Evolutionary conservation across 2,888 invertebrate species (phyloP), one percentile per base, ranked within the genome.

Genomic region (Hoplodrina ambigua): DNA sequence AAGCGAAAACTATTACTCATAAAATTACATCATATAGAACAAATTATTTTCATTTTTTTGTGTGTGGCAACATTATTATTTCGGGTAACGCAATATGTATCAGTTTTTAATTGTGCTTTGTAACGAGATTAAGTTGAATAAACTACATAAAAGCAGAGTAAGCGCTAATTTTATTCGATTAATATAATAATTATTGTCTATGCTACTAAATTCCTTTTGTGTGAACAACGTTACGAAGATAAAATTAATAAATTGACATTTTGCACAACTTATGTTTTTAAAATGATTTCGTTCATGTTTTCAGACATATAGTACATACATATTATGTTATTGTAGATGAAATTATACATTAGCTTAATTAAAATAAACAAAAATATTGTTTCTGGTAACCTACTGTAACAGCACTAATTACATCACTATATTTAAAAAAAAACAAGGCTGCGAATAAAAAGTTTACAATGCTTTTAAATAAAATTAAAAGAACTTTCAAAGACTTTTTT

Each of bases 161-260:
- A 17, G 13, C 8, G 17, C 17, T 52, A 49, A 15, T 41, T 53
- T 4, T 19, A 25, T 46, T 15, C 0, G 33, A 17, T 4, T 25
- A 52, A 69, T 50, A 50, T 7, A 30, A 59, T 72, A 70, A 75
- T 37, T 72, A 67, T 67, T 67, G 68, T 50, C 75, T 78, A 78
- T 49, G 20, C 25, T 4, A 66, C 33, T 59, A 52, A 70, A 60
- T n/a, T 20, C 0, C 11, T 13, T 20, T 77, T 72, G 72, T 76
- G 72, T 81, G 75, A 72, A 69, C 84, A 80, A 84, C 75, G 55
- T 81, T 80, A 80, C 76, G 70, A 71, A 73, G 75, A 76, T 80
- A 81, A 86, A 86, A 87, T 85, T 87, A 88, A 88, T 75, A 87
- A 91, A 92, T 91, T 91, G 90, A 91, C 91, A 81, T 86, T 75